Base-by-base conservation (phyloP, 1,140 invertebrate species). In the Phocides pigmalion region DNA sequence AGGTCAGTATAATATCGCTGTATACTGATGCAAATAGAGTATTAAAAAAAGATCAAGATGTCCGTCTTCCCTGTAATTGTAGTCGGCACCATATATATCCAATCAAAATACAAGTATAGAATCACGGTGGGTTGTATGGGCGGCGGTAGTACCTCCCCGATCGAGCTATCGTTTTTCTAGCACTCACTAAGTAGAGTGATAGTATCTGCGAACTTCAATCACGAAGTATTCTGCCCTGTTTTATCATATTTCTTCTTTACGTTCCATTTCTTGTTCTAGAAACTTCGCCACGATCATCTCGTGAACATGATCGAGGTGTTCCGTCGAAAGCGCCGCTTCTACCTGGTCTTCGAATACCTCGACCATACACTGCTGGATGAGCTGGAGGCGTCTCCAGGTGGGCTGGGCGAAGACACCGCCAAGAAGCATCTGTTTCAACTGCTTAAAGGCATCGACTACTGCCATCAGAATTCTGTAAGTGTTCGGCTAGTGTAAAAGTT, bases 231-330 rank as follows among this genome's bases (percentile, higher is more conserved):
- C 9, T 28, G 5, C 25, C 25, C 25, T 6, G 2, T 0, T 28
- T 28, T 6, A 28, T 3, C 25, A 2, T 28, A 28, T 8, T 22
- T 3, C 5, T 22, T 22, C 20, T 35, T 15, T 54, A 19, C 39
- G 11, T 8, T 17, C n/a, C 3, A 39, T 8, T 67, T 72, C 1
- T 5, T 19, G n/a, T 68, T 66, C 0, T 87, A 98, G 97, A 96
- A 95, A 94, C 93, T 98, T 39, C 94, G 94, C 5, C 97, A 98
- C 82, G 97, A 98, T 73, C 97, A 98, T 89, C 85, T 98, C 20
- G 96, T 98, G 20, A 97, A 96, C 76, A 93, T 98, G 90, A 95
- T 98, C 53, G 97, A 98, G 89, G 97, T 97, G 39, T 98, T 98
- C 86, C 93, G 96, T 15, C 92, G 96, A 35, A 94, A 95, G 81